Conservation (phyloP, 2,888 invertebrate species). For the Homarus gammarus region DNA sequence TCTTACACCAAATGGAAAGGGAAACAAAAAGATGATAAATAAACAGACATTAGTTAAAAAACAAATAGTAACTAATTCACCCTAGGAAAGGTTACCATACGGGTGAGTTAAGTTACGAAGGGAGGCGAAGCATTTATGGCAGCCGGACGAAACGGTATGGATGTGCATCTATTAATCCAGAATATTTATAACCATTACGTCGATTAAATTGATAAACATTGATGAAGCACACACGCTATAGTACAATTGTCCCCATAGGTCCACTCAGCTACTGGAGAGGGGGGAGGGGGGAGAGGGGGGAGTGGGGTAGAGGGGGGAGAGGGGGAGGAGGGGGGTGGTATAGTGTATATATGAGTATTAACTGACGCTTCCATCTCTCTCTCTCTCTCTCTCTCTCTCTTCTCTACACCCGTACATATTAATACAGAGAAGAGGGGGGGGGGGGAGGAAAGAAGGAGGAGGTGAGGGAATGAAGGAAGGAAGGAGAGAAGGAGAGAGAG, state of each 20-base stretch:
- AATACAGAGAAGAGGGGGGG: not conserved
- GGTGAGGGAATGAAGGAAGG: not conserved
- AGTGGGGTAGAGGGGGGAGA: not conserved
- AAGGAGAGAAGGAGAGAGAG: not conserved
- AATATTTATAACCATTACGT: slow-evolving; percentile 34
- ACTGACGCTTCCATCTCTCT: not conserved
- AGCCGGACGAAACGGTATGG: no score
- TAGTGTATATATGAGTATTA: not conserved
- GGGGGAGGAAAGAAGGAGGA: not conserved
- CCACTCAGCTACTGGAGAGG: not conserved
- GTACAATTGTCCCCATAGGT: not conserved
- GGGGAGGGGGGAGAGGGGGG: not conserved
- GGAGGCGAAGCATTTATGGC: no score
- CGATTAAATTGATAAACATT: slow-evolving; percentile 30
- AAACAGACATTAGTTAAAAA: no score
- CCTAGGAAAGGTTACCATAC: no score
- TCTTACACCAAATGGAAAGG: no score
- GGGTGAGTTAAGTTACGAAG: no score
- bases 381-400: no score
- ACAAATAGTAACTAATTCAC: no score
- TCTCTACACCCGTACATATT: no score
- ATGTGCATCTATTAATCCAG: slow-evolving; percentile 17
- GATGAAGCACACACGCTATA: not conserved
- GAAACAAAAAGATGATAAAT: no score
- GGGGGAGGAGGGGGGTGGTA: not conserved